Conservation (phyloP, 2,888 invertebrate species). For the Branchellion lobata region DNA sequence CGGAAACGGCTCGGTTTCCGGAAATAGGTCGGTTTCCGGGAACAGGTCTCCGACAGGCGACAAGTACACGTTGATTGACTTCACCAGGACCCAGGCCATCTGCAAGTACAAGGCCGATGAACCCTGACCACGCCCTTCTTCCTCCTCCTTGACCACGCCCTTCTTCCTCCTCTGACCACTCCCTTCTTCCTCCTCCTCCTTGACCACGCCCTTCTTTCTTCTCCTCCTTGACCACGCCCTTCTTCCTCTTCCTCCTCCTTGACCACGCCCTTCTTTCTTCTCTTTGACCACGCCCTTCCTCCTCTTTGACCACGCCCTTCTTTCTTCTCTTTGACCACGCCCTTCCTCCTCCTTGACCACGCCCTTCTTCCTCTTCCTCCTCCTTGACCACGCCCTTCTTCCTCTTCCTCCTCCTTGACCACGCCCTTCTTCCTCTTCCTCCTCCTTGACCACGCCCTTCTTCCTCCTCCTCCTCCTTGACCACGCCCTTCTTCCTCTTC, state of each 20-base stretch:
- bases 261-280: not conserved
- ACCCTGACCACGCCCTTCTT: constrained; percentile 7
- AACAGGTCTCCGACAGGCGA: constrained; percentile 48
- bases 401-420: not conserved
- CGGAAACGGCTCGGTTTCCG: not conserved
- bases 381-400: not conserved
- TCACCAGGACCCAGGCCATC: constrained; percentile 86
- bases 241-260: not conserved
- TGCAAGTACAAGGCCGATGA: constrained; percentile 47
- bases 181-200: not conserved
- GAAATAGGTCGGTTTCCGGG: not conserved
- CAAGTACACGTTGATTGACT: constrained; percentile 88
- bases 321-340: not conserved
- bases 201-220: not conserved
- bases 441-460: not conserved
- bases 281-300: not conserved
- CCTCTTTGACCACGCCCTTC: not conserved
- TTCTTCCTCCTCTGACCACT: not conserved
- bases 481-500: not conserved
- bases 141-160: not conserved
- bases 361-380: not conserved
- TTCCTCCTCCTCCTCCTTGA: not conserved
- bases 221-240: not conserved
- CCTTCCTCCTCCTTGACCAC: not conserved
- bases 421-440: not conserved